phyloP scores from a whole-genome alignment of 2,888 invertebrate genomes.

The Rhyacophila evoluta region DNA sequence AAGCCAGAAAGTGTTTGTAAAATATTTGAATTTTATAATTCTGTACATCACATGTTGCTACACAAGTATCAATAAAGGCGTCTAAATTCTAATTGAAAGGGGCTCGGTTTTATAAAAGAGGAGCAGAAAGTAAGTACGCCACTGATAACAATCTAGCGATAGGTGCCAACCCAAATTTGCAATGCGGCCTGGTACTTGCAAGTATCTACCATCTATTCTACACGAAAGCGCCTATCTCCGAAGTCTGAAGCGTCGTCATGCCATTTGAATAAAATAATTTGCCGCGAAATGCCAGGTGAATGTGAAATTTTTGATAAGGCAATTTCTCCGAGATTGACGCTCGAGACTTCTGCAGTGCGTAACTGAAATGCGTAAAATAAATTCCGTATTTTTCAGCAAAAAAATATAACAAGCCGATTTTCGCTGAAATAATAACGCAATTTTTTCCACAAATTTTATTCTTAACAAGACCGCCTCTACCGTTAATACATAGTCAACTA shows the following conservation, averaged over 20 bases:
- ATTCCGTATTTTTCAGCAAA: background rate
- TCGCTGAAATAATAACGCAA: too few species aligned
- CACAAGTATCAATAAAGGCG: too few species aligned
- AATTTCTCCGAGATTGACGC: background rate
- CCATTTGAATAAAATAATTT: slow-evolving; percentile 24
- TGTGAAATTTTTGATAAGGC: slow-evolving; percentile 18
- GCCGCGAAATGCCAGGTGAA: slow-evolving; percentile 12
- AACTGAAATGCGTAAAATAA: background rate
- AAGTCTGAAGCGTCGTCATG: background rate
- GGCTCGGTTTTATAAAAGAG: too few species aligned
- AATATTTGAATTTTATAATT: too few species aligned
- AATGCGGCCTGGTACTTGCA: background rate
- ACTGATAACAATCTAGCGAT: background rate
- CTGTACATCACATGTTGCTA: too few species aligned
- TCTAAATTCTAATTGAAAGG: too few species aligned
- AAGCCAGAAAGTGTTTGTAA: too few species aligned
- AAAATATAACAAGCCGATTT: background rate
- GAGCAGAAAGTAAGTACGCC: background rate
- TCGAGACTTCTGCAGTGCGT: background rate
- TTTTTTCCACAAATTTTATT: too few species aligned
- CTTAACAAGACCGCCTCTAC: too few species aligned
- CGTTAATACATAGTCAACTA: too few species aligned
- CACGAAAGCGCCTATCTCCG: background rate
- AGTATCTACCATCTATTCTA: background rate
- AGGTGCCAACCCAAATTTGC: background rate